A percentile compares a stretch with the other conserved stretches of the same genome.
Conservation (phyloP, 2,113 vertebrate genomes). For the Zapus hudsonius region DNA sequence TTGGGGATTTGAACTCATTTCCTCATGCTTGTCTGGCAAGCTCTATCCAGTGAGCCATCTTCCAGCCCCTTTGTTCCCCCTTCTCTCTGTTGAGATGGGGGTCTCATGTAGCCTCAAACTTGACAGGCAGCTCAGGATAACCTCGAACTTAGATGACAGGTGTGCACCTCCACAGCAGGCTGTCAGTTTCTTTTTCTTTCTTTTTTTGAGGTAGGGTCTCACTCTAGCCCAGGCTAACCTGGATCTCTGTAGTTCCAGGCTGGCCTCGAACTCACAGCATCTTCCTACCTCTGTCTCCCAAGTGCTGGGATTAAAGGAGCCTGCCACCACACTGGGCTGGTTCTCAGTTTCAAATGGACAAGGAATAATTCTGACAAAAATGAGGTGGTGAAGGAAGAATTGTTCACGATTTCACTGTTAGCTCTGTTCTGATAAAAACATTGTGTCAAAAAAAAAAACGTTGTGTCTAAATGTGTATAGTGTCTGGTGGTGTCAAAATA, state of each 20-base stretch:
- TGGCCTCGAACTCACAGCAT: background rate
- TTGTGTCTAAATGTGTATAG: too few relatives aligned
- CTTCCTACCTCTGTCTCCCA: background rate
- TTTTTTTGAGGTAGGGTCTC: background rate
- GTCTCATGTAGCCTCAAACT: too few relatives aligned
- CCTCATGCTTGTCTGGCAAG: too few relatives aligned
- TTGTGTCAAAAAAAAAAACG: too few relatives aligned
- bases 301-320: background rate
- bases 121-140: too few relatives aligned
- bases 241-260: background rate
- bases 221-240: too few relatives aligned
- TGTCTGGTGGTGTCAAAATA: background rate
- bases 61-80: too few relatives aligned
- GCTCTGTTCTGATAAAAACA: background rate
- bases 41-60: too few relatives aligned
- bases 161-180: too few relatives aligned
- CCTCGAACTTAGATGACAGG: too few relatives aligned
- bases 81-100: too few relatives aligned
- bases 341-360: background rate
- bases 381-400: background rate
- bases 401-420: background rate
- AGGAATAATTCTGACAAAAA: background rate
- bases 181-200: background rate
- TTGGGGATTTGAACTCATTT: too few relatives aligned
- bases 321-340: background rate